Evolutionary conservation across 2,797 vertebrate genomes (phyloP).

Genomic region (Catostomus latipinnis): DNA sequence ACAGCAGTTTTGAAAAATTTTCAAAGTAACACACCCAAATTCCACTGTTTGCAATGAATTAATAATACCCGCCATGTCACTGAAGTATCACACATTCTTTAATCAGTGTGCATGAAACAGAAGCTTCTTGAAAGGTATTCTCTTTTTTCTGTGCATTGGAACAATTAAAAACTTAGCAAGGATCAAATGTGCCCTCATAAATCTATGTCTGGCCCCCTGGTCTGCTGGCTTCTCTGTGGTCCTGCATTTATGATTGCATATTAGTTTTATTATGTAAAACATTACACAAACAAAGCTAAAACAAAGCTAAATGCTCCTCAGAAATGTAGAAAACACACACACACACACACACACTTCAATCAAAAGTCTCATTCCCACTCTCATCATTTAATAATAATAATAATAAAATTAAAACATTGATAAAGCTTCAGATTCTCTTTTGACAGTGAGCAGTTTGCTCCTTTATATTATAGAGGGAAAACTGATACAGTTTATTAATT

Average conservation of each 20-base stretch:
- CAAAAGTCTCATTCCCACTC: background rate
- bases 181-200: slow-evolving; percentile 56
- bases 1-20: slow-evolving; percentile 94
- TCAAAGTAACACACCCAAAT: slow-evolving; percentile 91
- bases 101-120: slow-evolving; percentile 81
- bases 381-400: background rate
- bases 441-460: slow-evolving; percentile 6
- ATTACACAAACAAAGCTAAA: slow-evolving; percentile 15
- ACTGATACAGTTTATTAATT: background rate
- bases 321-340: background rate
- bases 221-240: slow-evolving; percentile 36
- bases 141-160: slow-evolving; percentile 72
- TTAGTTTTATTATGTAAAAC: slow-evolving; percentile 8
- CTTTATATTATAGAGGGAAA: slow-evolving; percentile 4
- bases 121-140: slow-evolving; percentile 82
- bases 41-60: slow-evolving; percentile 95
- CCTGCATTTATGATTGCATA: slow-evolving; percentile 6
- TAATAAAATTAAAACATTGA: background rate
- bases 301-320: slow-evolving; percentile 7
- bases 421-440: slow-evolving; percentile 14
- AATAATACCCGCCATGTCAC: slow-evolving; percentile 91
- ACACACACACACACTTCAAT: background rate
- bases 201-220: slow-evolving; percentile 59
- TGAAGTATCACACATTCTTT: slow-evolving; percentile 91
- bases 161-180: slow-evolving; percentile 80